phyloP scores from a whole-genome alignment of 2,797 vertebrate genomes.

The Peromyscus nudipes region DNA sequence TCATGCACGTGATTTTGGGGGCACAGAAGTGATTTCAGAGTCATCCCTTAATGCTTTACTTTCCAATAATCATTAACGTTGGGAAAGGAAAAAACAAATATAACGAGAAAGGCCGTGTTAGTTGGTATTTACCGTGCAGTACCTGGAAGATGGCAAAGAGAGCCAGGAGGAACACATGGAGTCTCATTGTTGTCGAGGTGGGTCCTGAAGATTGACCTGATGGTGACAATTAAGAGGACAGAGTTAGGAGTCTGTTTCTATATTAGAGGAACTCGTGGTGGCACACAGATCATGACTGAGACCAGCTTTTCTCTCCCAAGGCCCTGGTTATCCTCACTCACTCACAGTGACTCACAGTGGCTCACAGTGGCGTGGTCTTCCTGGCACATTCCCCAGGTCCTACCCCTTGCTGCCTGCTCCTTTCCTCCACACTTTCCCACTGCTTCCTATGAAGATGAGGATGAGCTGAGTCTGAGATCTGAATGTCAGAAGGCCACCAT shows the following conservation, averaged over 20 bases:
- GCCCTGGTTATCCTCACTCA: background rate
- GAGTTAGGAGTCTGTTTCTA: background rate
- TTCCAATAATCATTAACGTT: background rate
- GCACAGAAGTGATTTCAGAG: accelerated
- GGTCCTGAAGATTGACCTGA: background rate
- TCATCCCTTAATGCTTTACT: background rate
- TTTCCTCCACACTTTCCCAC: background rate
- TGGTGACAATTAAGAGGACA: background rate
- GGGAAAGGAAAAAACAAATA: background rate
- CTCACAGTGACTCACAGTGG: background rate
- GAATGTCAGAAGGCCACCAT: background rate
- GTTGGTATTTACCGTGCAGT: conserved; percentile 54
- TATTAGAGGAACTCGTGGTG: accelerated
- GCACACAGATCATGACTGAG: accelerated
- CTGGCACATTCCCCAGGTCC: background rate
- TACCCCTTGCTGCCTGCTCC: accelerated
- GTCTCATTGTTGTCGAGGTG: background rate
- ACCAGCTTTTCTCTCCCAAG: background rate
- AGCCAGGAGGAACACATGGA: background rate
- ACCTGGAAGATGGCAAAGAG: conserved; percentile 44
- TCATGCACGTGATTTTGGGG: background rate
- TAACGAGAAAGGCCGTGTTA: accelerated
- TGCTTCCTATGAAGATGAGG: accelerated
- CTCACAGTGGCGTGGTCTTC: background rate
- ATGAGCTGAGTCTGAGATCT: too few relatives aligned